These are phyloP conservation scores for Alouatta palliata DNA, from an alignment of 2,113 vertebrate species.

Conservation along the genomic window DNA sequence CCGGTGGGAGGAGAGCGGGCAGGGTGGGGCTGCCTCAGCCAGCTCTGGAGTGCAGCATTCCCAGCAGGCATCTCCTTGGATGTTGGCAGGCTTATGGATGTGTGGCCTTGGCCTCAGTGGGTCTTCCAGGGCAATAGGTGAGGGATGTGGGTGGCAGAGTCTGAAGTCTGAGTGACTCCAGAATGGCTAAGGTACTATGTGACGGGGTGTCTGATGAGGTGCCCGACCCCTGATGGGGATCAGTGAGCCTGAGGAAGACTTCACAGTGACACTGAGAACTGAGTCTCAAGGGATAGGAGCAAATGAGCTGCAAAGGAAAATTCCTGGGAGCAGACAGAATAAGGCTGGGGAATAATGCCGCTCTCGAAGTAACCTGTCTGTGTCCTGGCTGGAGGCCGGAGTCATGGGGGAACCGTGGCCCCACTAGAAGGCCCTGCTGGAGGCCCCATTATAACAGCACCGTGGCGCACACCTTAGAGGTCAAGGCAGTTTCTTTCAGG, in stretches of 20 bases:
- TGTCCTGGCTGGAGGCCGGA: neutral
- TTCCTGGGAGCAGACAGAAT: neutral
- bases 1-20: neutral
- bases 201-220: neutral
- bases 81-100: neutral
- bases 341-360: neutral
- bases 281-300: neutral
- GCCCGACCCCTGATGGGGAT: neutral
- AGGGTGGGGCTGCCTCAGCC: neutral
- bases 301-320: neutral
- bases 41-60: neutral
- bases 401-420: no score
- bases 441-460: neutral
- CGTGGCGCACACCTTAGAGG: neutral
- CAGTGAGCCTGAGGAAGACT: neutral
- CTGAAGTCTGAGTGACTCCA: neutral
- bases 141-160: neutral
- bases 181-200: neutral
- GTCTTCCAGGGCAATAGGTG: neutral
- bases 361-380: neutral
- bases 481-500: neutral
- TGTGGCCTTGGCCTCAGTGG: neutral
- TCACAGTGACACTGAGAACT: neutral
- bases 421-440: accelerated
- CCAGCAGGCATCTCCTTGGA: neutral